Evolutionary conservation across 2,113 vertebrate genomes (phyloP).

Genomic region (Triplophysa siluroides): DNA sequence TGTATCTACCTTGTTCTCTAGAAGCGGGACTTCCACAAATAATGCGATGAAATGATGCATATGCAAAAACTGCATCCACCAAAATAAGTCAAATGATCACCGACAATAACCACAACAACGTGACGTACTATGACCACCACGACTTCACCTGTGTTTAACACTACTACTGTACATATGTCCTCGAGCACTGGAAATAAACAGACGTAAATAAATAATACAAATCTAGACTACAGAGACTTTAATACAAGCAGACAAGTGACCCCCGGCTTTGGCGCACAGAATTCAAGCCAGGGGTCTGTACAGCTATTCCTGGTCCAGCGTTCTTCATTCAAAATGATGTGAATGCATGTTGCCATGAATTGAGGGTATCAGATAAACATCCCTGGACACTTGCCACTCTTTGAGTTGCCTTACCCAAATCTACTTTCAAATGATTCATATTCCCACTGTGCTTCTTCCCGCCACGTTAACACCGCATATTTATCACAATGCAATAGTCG

Average conservation of each 20-base stretch:
- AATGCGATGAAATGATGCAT: slow-evolving; percentile 16
- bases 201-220: not conserved
- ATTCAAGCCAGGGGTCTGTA: slow-evolving; percentile 10
- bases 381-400: not conserved
- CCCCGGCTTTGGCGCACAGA: slow-evolving; percentile 3
- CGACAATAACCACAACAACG: not conserved
- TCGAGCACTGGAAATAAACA: slow-evolving; percentile 13
- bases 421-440: slow-evolving; percentile 31
- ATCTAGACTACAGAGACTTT: not conserved
- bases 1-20: slow-evolving; percentile 20
- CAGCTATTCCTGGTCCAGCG: not conserved
- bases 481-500: slow-evolving; percentile 40
- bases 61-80: not conserved
- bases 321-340: slow-evolving; percentile 19
- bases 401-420: slow-evolving; percentile 31
- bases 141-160: not conserved
- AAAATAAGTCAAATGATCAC: not conserved
- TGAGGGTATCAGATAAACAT: not conserved
- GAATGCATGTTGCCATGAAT: not conserved
- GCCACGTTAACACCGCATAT: slow-evolving; percentile 22
- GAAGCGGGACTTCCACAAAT: not conserved
- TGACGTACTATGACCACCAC: no score
- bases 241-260: slow-evolving; percentile 28
- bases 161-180: slow-evolving; percentile 1
- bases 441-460: not conserved